Base-by-base conservation (phyloP, 1,140 invertebrate genomes). In the Drosophila kohkoa region DNA sequence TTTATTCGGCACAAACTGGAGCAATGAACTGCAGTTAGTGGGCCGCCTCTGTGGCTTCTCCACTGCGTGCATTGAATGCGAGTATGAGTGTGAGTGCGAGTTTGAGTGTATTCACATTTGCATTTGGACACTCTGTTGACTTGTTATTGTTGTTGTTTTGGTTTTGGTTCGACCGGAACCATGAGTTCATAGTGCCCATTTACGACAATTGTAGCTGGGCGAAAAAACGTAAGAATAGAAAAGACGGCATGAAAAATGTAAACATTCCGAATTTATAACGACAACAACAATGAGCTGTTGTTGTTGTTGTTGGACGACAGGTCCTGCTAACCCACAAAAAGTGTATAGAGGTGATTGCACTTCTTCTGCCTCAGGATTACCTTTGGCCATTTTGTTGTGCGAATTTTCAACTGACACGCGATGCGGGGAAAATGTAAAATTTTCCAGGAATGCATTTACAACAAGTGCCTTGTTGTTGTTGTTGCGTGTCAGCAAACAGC, bases 171-270 rank as follows among this genome's bases (percentile, higher is more conserved):
- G 65, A 70, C 83, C 85, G 85, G 83, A 83, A 89, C 80, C 77
- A 51, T 48, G 81, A 83, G 83, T 83, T 87, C 83, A 79, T 83
- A 87, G 83, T 89, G 83, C 85, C 83, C 83, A 80, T 89, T 87
- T 62, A 49, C 64, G 65, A 74, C 54, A 73, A 65, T 63, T 13
- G 48, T 30, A 49, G 16, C 6, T 25, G 20, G 20, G 20, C 20
- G 20, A 25, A 25, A 32, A 30, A 54, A 8, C 7, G n/a, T 35
- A 60, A 49, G 46, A 32, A 57, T 59, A 57, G 48, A 48, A 49
- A 25, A 48, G 57, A 57, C 54, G 35, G 20, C 35, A 77, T 62
- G 52, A 81, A 71, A 73, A 83, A 77, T 80, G 83, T 80, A 89
- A 89, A 89, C 83, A 87, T 77, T 74, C 76, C 64, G 82, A 88